Evolutionary conservation across 2,888 invertebrate genomes (phyloP), one percentile per base, ranked within the genome.

Genomic region (Chrysina gloriosa): DNA sequence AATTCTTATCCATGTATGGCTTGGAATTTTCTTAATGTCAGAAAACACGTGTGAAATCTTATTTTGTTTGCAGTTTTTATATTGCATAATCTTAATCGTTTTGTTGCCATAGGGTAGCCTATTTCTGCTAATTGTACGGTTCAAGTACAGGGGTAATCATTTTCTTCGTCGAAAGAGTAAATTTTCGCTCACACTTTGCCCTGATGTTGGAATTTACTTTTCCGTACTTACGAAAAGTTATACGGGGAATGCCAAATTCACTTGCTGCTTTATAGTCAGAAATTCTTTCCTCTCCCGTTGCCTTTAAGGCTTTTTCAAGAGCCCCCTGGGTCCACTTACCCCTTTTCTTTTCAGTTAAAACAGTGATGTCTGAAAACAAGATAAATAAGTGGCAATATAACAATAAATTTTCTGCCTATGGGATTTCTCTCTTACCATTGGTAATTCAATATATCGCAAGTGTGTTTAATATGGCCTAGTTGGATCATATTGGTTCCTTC

Each of bases 261-360:
- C 14, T 39, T 39, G 39, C 11, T 39, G 9, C 11, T n/a, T 39
- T 39, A 47, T 47, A 47, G 21, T 47, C 45, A 21, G 45, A 47
- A 2, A 47, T 47, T 47, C 21, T 5, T 47, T 47, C 16, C 45
- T 19, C 21, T 16, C 19, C 21, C 16, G 16, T 47, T 11, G 45
- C 19, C 45, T 3, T 21, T 5, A 47, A 21, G 16, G 19, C 45
- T 47, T 47, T 19, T 1, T 47, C 16, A 11, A 19, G 45, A 21
- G 9, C 14, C 6, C 21, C 16, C 45, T 47, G 7, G 2, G 19
- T 19, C 19, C 45, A 47, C 6, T 21, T 47, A 9, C 45, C 21
- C 21, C 21, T 21, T 7, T 47, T 47, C 21, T 47, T 21, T 16
- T 11, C 9, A 11, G 11, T 39, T 39, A 14, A 11, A 39, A 16